Base-by-base conservation (phyloP, 2,888 invertebrate genomes). In the Buathra laborator region DNA sequence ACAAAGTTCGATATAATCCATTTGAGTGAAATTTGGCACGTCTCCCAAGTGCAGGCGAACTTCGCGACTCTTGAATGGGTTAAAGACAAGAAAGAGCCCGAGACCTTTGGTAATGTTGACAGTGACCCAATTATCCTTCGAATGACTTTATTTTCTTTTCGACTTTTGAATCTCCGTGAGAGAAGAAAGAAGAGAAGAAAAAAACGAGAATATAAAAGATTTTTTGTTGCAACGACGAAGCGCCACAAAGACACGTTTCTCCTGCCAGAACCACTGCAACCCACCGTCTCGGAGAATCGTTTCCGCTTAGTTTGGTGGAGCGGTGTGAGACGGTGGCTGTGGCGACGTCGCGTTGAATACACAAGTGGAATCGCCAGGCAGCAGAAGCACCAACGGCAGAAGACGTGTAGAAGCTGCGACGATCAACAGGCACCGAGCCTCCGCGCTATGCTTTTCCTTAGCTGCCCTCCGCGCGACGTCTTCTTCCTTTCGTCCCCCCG, bases 371-470 rank as follows among this genome's bases (percentile, higher is more conserved):
- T 84, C 70, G 74, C 76, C 48, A 32, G 62, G 74, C 74, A 75
- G 80, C 16, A 66, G 64, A 32, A 29, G 74, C 74, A 75, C 77
- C 16, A 66, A 48, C 5, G 44, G 46, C 56, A 59, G 64, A 59
- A 72, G 68, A 64, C 37, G 44, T 24, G 37, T 37, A 37, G 81
- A 64, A 84, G 70, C 37, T 56, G 64, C 81, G 66, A 74, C 86
- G 87, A 86, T 87, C 87, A 87, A 87, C 87, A 87, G 86, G 87
- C 86, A 81, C 81, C 67, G 74, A 82, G 74, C 66, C 72, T 53
- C 51, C 72, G 71, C 66, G 71, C 66, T 14, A 12, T 37, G 37
- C 37, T 32, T 43, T 37, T 9, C 66, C 48, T 59, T 74, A 62
- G 24, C 24, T 5, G 32, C 59, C 29, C 68, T 53, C 46, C 24